Conservation (phyloP, 2,888 invertebrate genomes). For the Caenorhabditis japonica region DNA sequence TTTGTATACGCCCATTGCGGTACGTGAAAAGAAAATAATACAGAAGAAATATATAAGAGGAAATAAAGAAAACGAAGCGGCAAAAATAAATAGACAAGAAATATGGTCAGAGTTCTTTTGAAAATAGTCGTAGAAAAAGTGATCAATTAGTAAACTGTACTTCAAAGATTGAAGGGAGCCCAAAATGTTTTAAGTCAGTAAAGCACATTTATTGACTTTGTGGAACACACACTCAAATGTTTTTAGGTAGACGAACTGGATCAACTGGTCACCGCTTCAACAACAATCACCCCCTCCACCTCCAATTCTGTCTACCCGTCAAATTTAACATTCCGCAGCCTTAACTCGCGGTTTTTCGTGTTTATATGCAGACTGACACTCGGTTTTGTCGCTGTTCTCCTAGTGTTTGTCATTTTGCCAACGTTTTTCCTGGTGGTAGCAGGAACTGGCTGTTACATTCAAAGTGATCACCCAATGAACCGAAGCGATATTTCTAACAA, state of each 20-base stretch:
- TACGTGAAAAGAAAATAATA: no score
- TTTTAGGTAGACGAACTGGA: slow-evolving; percentile 30
- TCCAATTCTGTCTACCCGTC: slow-evolving; percentile 5
- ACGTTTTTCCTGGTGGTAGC: slow-evolving; percentile 41
- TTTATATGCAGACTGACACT: slow-evolving; percentile 37
- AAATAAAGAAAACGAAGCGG: no score
- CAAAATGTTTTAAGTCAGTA: no score
- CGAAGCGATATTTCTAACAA: slow-evolving; percentile 54
- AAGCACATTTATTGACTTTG: no score
- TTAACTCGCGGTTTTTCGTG: slow-evolving; percentile 37
- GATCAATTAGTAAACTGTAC: no score
- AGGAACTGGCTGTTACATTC: slow-evolving; percentile 57
- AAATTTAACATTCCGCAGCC: slow-evolving; percentile 16
- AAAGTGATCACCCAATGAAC: slow-evolving; percentile 63
- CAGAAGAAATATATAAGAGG: no score
- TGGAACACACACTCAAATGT: no score
- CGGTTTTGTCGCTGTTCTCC: slow-evolving; percentile 21
- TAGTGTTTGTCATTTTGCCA: slow-evolving; percentile 39
- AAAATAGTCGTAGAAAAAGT: no score
- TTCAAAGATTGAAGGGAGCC: no score
- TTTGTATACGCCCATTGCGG: no score
- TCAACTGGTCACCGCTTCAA: slow-evolving; percentile 14
- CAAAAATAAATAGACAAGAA: no score
- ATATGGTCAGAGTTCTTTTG: no score
- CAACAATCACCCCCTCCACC: not conserved